Conservation (phyloP, 2,113 vertebrate genomes). For the Chrysemys picta region DNA sequence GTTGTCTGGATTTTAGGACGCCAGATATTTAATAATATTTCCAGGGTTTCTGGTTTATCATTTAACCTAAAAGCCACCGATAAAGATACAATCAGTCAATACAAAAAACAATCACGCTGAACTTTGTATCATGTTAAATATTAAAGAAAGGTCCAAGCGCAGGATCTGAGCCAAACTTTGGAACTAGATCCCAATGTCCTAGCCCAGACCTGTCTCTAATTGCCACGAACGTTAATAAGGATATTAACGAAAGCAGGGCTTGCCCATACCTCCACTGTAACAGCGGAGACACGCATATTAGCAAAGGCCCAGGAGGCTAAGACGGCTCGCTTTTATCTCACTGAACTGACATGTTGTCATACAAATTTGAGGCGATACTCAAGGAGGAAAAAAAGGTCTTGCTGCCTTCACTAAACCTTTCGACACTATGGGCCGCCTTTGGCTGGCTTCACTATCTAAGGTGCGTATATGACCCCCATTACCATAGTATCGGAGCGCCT, state of each 20-base stretch:
- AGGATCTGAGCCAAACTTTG: background rate
- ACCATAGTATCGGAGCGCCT: background rate
- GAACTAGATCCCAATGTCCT: background rate
- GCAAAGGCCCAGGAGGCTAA: background rate
- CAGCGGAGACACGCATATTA: background rate
- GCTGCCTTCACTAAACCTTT: rapidly evolving
- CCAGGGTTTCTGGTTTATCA: background rate
- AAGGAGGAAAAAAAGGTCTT: rapidly evolving
- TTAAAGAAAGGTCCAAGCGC: background rate
- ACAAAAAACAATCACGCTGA: rapidly evolving
- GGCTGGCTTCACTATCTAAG: background rate
- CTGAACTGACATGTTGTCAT: rapidly evolving
- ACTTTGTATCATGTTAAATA: background rate
- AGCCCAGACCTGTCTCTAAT: background rate
- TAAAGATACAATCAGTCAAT: rapidly evolving
- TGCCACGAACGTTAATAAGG: background rate
- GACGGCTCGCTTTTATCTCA: background rate
- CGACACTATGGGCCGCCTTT: rapidly evolving
- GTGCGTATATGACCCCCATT: background rate
- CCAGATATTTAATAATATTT: background rate
- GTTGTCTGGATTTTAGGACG: background rate
- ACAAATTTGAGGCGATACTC: background rate
- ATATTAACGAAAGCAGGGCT: background rate
- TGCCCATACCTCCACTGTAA: background rate
- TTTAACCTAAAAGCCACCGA: background rate